Evolutionary conservation across 2,797 vertebrate species (phyloP).

Genomic region (Sitta carolinensis): DNA sequence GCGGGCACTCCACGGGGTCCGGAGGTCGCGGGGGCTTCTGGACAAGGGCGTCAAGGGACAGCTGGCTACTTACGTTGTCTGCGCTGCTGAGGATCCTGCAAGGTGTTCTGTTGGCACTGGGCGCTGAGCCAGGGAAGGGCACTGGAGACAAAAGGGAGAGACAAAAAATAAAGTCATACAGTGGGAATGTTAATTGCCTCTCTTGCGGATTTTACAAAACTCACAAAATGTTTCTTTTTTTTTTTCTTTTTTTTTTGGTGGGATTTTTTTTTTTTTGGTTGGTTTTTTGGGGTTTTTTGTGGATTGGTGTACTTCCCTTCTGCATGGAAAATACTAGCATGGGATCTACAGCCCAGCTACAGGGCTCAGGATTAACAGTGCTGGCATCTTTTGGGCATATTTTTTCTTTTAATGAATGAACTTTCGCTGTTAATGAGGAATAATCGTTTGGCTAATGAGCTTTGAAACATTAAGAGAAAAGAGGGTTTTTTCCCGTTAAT

Average conservation of each 20-base stretch:
- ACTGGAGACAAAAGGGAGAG: conserved; percentile 85
- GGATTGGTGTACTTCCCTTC: conserved; percentile 73
- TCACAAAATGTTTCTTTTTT: conserved; percentile 66
- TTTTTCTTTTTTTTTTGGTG: not conserved
- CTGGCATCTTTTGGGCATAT: conserved; percentile 92
- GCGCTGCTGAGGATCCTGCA: conserved; percentile 80
- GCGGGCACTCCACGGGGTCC: conserved; percentile 17
- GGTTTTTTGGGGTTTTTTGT: not conserved
- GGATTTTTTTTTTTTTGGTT: not conserved
- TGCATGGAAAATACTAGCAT: conserved; percentile 77
- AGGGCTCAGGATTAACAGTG: conserved; percentile 76
- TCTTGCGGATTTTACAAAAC: conserved; percentile 85
- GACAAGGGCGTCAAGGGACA: conserved; percentile 71
- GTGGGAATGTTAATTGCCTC: conserved; percentile 80
- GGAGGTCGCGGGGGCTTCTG: conserved; percentile 58
- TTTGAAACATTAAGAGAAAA: conserved; percentile 91
- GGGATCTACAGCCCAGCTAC: conserved; percentile 81
- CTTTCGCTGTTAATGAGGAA: conserved; percentile 84
- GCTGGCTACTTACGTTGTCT: conserved; percentile 83
- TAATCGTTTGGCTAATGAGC: conserved; percentile 96
- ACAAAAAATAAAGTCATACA: conserved; percentile 91
- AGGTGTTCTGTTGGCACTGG: conserved; percentile 87
- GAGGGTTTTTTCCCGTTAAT: conserved; percentile 85
- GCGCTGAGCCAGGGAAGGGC: conserved; percentile 88
- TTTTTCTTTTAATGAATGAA: conserved; percentile 81